Evolutionary conservation across 2,113 vertebrate species (phyloP), one percentile per base, ranked within the genome.

Genomic region (Oryzias woworae): DNA sequence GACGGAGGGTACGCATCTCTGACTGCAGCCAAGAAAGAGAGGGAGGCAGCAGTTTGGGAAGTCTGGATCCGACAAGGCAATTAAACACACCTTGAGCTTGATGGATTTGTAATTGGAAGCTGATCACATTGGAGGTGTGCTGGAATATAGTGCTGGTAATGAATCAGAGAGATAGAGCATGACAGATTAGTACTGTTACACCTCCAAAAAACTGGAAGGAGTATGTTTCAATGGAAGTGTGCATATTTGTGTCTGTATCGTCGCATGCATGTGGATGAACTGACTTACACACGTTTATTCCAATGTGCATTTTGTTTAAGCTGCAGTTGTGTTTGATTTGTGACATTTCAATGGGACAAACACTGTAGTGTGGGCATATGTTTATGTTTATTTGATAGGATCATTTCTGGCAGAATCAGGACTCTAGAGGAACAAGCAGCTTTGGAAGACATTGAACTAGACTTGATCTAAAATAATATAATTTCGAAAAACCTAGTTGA

Each of bases 91-190:
- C 80, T 85, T 79, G 78, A 65, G 75, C 80, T 83, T 88, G 86
- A 88, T 90, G 80, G 81, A 77, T 86, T 88, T 88, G 80, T 90
- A 88, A 90, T 90, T 90, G 85, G 85, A 87, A 80, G 83, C 73
- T 90, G 85, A 88, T 88, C 88, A 82, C 85, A 86, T 83, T 70
- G 42, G 82, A 86, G 88, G 83, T 85, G 82, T 68, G 85, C 82
- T 78, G 86, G 85, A 88, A 87, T 87, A 86, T 81, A 75, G 82
- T 78, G 85, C 70, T 48, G 16, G 71, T 83, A 90, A 87, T 87
- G 83, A 88, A 86, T 86, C 77, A 59, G 77, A 57, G 80, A 84
- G 78, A 86, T 67, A 43, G 77, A 80, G 83, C 73, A 51, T 84
- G 80, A 83, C 83, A 81, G 83, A 90, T 88, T 84, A 86, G 75